Evolutionary conservation across 2,797 vertebrate species (phyloP).

Genomic region (Phataginus tetradactyla): DNA sequence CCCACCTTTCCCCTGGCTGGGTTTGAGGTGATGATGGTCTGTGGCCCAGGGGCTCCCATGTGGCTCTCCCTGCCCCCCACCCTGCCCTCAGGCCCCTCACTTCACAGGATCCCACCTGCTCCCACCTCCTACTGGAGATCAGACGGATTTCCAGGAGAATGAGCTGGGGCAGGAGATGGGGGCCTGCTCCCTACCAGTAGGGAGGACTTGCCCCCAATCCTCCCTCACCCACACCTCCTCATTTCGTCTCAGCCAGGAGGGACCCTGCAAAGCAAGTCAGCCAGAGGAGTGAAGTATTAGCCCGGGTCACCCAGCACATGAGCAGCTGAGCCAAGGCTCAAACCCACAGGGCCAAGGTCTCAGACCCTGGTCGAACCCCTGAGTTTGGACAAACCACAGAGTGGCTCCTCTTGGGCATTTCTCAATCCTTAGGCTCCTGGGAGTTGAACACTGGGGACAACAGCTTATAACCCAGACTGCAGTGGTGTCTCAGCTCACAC

Average conservation of each 20-base stretch:
- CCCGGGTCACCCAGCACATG: rapidly evolving
- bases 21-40: not conserved
- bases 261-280: not conserved
- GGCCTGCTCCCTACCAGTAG: not conserved
- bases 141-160: not conserved
- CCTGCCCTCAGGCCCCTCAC: not conserved
- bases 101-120: not conserved
- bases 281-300: not conserved
- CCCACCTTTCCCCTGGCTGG: not conserved
- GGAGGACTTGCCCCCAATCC: not conserved
- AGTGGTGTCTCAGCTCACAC: not conserved
- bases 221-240: not conserved
- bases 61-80: not conserved
- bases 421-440: not conserved
- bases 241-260: not conserved
- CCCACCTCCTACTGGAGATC: not conserved
- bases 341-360: not conserved
- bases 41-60: too few relatives aligned
- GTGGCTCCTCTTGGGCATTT: rapidly evolving
- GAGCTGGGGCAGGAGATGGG: too few relatives aligned
- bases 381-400: not conserved
- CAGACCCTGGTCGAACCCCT: not conserved
- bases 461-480: not conserved
- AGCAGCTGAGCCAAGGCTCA: not conserved
- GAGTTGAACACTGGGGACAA: too few relatives aligned